Percentiles rank a stretch among this genome's conserved stretches.
phyloP scores from a whole-genome alignment of 2,797 vertebrate species.

The Coregonus ussuriensis region DNA sequence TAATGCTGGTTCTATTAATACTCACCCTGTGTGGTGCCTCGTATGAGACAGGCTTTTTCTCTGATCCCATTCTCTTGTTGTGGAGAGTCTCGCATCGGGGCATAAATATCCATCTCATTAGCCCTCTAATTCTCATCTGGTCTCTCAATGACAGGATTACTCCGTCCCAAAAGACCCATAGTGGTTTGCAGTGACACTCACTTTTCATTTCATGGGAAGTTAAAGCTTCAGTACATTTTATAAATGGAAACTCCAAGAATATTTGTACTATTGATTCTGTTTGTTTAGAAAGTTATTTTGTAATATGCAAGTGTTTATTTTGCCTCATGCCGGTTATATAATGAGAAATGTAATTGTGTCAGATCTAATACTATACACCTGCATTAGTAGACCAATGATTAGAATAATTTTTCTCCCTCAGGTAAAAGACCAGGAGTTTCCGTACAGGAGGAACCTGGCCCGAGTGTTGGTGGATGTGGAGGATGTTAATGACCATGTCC shows the following conservation, averaged over 20 bases:
- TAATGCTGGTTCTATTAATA: conserved; percentile 34
- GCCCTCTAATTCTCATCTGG: conserved; percentile 17
- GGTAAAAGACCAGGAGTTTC: conserved; percentile 98
- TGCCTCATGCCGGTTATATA: too few species aligned
- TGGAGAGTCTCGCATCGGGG: conserved; percentile 14
- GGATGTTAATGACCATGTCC: conserved; percentile 94
- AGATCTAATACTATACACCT: not conserved
- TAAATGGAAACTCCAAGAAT: too few species aligned
- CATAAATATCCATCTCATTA: conserved; percentile 40
- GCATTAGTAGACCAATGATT: not conserved
- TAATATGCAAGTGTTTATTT: too few species aligned
- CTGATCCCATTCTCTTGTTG: conserved; percentile 36
- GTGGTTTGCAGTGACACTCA: conserved; percentile 3
- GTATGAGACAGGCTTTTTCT: conserved; percentile 11
- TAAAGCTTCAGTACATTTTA: not conserved
- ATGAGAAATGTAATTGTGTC: too few species aligned
- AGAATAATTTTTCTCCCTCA: conserved; percentile 56
- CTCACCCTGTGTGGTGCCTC: conserved; percentile 15
- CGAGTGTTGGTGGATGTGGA: conserved; percentile 91
- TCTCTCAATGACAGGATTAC: conserved; percentile 12
- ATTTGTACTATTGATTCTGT: not conserved
- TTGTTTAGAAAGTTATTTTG: not conserved
- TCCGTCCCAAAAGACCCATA: conserved; percentile 2
- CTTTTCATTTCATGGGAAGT: conserved; percentile 11
- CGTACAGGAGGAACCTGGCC: conserved; percentile 90